Conservation (phyloP, 2,113 vertebrate species). For the Circaetus gallicus region DNA sequence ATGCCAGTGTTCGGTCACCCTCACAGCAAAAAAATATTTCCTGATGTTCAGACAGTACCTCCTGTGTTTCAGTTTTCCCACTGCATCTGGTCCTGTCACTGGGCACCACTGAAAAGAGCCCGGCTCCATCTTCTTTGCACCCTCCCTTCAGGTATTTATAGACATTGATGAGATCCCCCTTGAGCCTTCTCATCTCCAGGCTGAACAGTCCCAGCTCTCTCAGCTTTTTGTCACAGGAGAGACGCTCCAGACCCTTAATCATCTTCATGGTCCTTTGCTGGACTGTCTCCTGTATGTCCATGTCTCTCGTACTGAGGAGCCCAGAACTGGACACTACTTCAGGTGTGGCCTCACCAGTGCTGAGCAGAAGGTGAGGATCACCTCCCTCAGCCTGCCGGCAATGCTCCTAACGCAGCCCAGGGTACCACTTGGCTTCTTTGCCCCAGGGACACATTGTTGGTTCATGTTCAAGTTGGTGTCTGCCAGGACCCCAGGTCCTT, state of each 20-base stretch:
- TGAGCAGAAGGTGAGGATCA: not conserved
- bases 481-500: not conserved
- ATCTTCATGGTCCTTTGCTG: not conserved
- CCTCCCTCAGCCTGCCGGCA: not conserved
- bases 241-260: not conserved
- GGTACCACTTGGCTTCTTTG: not conserved
- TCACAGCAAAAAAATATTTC: not conserved
- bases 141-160: not conserved
- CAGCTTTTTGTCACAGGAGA: not conserved
- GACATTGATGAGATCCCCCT: accelerated
- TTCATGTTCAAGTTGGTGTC: not conserved
- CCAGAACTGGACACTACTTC: not conserved
- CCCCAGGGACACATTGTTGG: not conserved
- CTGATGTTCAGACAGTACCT: not conserved
- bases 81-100: not conserved
- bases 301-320: not conserved
- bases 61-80: not conserved
- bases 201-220: not conserved
- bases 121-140: not conserved
- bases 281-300: not conserved
- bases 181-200: not conserved
- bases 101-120: not conserved
- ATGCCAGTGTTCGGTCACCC: not conserved
- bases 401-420: not conserved
- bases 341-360: not conserved